Conservation (phyloP, 2,888 invertebrate genomes). For the Lycia hirtaria region DNA sequence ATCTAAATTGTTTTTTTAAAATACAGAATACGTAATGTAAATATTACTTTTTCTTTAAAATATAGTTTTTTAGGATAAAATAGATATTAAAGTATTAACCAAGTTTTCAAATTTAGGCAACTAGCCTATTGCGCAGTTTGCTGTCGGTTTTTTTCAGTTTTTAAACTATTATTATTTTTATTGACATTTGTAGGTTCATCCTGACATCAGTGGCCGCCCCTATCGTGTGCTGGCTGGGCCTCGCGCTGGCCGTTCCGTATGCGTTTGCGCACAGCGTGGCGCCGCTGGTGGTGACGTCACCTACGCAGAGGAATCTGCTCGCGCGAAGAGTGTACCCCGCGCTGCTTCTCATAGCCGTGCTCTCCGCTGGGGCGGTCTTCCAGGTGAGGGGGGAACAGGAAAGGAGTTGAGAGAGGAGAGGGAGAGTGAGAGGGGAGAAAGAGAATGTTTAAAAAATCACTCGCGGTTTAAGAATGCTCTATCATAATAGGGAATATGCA, state of each 20-base stretch:
- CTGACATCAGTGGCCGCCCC: slow-evolving; percentile 95
- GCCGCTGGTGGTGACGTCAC: slow-evolving; percentile 87
- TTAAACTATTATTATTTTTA: slow-evolving; percentile 9
- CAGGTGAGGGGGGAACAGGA: slow-evolving; percentile 51
- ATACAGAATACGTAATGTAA: too few species aligned
- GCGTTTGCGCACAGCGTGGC: slow-evolving; percentile 92
- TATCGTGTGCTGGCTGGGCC: slow-evolving; percentile 94
- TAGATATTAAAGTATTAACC: too few species aligned
- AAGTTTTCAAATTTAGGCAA: too few species aligned
- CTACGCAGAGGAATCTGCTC: slow-evolving; percentile 90
- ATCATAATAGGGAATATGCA: too few species aligned
- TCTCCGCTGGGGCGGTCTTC: slow-evolving; percentile 89
- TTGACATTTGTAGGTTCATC: slow-evolving; percentile 85
- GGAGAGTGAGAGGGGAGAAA: background rate
- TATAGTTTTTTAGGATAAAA: too few species aligned
- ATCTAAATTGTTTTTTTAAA: too few species aligned
- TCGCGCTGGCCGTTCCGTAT: slow-evolving; percentile 97
- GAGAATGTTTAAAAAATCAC: too few species aligned
- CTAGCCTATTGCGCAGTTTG: too few species aligned
- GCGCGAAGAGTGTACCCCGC: slow-evolving; percentile 96
- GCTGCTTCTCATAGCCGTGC: slow-evolving; percentile 89
- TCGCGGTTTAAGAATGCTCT: too few species aligned
- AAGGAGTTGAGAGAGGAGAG: background rate
- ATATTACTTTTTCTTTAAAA: too few species aligned
- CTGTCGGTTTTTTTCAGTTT: too few species aligned